Evolutionary conservation across 2,113 vertebrate genomes (phyloP), one percentile per base, ranked within the genome.

Genomic region (Epinephelus cyanopodus): DNA sequence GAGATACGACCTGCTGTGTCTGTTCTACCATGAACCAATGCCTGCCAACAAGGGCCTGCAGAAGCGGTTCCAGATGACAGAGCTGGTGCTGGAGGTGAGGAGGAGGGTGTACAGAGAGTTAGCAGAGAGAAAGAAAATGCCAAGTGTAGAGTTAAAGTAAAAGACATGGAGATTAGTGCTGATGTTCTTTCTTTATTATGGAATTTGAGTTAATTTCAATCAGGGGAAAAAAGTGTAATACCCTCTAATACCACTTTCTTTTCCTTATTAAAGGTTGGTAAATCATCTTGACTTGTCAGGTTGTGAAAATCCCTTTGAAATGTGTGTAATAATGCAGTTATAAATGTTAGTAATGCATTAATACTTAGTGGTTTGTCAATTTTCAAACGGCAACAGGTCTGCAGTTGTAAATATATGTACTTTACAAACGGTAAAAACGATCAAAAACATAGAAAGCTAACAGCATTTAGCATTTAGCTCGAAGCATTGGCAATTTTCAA

Each of bases 61-160:
- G 93, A 98, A 97, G 74, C 95, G 96, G 87, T 97, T 98, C 92
- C 98, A 99, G 83, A 95, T 99, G 96, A 97, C 96, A 0, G 97
- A 99, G 92, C 94, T 99, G 86, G 98, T 99, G 50, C 93, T 99
- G 61, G 98, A 99, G 98, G 98, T 99, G 93, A 97, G 96, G 1
- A n/a, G 9, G 7, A 25, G 29, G 42, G 42, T 45, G 8, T 45
- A 37, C 15, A 42, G 8, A 7, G 45, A 47, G 48, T 37, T 14
- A 17, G 23, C 1, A 18, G 42, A 65, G 15, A 33, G 2, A 7
- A 17, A 52, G 39, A 29, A 21, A 56, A 53, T 50, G 18, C 39
- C 13, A 17, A 21, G 39, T 19, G 23, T 25, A 42, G 15, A 25
- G 67, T 18, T 12, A 66, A 19, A 50, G 21, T 3, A 19, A 19